Evolutionary conservation across 2,113 vertebrate genomes (phyloP).

Genomic region (Pterocles burchelli): DNA sequence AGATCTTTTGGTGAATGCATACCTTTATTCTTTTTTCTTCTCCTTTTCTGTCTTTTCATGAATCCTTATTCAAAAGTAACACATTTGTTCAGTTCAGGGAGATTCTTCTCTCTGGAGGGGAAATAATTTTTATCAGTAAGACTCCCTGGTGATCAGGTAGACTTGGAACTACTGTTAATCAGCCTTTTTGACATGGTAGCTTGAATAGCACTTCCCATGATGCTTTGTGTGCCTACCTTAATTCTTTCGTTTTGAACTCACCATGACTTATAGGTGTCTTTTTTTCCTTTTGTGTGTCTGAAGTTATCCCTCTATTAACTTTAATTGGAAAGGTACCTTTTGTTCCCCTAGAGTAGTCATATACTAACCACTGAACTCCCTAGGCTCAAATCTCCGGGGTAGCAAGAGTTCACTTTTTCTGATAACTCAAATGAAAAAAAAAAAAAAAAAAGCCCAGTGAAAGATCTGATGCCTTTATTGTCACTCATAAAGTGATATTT

Average conservation of each 20-base stretch:
- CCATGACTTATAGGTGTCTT: constrained; percentile 81
- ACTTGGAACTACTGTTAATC: constrained; percentile 83
- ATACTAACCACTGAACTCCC: constrained; percentile 77
- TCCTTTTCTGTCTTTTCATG: constrained; percentile 70
- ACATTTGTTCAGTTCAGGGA: constrained; percentile 79
- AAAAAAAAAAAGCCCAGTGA: constrained; percentile 17
- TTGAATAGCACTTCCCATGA: constrained; percentile 85
- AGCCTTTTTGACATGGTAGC: constrained; percentile 80
- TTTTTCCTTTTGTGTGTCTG: constrained; percentile 81
- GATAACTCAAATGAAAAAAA: constrained; percentile 45
- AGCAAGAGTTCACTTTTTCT: constrained; percentile 75
- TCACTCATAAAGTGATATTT: constrained; percentile 42
- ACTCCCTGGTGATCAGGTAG: constrained; percentile 83
- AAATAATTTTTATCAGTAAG: constrained; percentile 84
- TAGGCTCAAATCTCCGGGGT: constrained; percentile 74
- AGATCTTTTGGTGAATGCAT: constrained; percentile 60
- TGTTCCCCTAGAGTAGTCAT: constrained; percentile 76
- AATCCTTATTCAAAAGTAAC: constrained; percentile 80
- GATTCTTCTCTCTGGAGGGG: constrained; percentile 80
- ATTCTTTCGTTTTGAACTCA: constrained; percentile 83
- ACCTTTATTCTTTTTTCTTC: constrained; percentile 72
- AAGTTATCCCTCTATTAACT: constrained; percentile 83
- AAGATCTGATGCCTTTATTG: constrained; percentile 37
- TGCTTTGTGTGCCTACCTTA: constrained; percentile 80
- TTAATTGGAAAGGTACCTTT: constrained; percentile 85